Conservation (phyloP, 2,888 invertebrate genomes). For the Chloroclysta siterata region DNA sequence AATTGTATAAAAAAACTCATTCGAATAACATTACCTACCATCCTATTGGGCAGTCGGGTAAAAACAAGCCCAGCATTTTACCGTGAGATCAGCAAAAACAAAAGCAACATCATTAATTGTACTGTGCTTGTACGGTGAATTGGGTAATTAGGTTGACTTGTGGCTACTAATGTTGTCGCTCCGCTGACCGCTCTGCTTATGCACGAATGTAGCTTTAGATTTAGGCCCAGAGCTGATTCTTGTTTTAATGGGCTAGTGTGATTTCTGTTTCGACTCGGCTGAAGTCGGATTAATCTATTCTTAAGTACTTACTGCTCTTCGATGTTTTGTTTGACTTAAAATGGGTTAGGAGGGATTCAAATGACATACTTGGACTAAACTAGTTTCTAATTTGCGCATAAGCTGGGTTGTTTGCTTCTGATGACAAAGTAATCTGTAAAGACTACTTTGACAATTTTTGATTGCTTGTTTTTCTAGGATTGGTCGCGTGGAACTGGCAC, state of each 20-base stretch:
- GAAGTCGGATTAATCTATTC: conserved; percentile 34
- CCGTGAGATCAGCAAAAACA: no score
- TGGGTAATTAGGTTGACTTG: no score
- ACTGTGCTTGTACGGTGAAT: no score
- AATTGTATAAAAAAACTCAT: no score
- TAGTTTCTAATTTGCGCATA: conserved; percentile 30
- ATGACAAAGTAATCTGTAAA: conserved; percentile 17
- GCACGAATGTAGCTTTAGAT: background rate
- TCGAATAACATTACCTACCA: no score
- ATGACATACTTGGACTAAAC: conserved; percentile 29
- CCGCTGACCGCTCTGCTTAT: conserved; percentile 13
- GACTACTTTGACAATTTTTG: background rate
- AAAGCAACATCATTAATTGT: no score
- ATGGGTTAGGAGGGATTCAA: conserved; percentile 25
- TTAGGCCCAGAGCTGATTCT: conserved; percentile 26
- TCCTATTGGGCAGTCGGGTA: no score
- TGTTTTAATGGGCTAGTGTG: conserved; percentile 33
- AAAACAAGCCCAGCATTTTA: no score
- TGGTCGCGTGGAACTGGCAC: no score
- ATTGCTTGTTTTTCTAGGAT: background rate
- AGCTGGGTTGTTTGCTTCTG: conserved; percentile 16
- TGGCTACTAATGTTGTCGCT: no score
- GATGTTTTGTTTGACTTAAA: conserved; percentile 38
- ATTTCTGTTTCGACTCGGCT: conserved; percentile 31
- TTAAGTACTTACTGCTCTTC: conserved; percentile 36